A percentile compares a stretch with the other conserved stretches of the same genome.
Conservation (phyloP, 2,113 vertebrate genomes). For the Pleuronectes platessa region DNA sequence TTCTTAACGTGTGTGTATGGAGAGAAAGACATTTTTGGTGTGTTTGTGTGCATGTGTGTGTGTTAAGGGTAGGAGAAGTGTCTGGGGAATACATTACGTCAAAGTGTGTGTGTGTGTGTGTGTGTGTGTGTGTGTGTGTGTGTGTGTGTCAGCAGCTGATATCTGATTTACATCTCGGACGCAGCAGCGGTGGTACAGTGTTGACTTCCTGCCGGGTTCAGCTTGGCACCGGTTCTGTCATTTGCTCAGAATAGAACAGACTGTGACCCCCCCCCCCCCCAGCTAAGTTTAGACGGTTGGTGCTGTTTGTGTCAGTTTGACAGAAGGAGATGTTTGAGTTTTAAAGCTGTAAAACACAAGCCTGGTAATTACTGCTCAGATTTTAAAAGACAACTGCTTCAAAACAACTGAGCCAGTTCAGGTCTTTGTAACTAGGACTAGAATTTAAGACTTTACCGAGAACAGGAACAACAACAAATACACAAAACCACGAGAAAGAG, state of each 20-base stretch:
- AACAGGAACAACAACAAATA: no score
- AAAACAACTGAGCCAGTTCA: no score
- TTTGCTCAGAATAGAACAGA: conserved; percentile 63
- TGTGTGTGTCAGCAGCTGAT: conserved; percentile 24
- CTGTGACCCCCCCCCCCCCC: not conserved
- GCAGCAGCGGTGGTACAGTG: conserved; percentile 59
- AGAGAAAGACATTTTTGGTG: not conserved
- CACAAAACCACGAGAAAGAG: no score
- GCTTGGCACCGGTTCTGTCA: conserved; percentile 61
- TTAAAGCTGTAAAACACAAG: no score
- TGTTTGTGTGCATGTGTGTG: not conserved
- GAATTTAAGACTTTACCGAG: no score
- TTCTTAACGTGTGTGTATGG: not conserved
- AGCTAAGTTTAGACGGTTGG: conserved; percentile 53
- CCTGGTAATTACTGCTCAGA: no score
- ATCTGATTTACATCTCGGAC: conserved; percentile 35
- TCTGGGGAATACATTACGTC: no score
- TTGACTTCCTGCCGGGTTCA: conserved; percentile 61
- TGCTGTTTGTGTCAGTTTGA: no score
- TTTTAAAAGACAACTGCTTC: no score
- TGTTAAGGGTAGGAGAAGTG: no score
- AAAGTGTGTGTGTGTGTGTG: no score
- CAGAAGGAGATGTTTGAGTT: not conserved
- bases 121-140: conserved; percentile 26
- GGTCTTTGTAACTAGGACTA: no score